A percentile compares a stretch with the other conserved stretches of the same genome.
These are phyloP conservation scores for Cyclophora punctaria DNA, from an alignment of 2,888 invertebrate species.

Conservation along the genomic window DNA sequence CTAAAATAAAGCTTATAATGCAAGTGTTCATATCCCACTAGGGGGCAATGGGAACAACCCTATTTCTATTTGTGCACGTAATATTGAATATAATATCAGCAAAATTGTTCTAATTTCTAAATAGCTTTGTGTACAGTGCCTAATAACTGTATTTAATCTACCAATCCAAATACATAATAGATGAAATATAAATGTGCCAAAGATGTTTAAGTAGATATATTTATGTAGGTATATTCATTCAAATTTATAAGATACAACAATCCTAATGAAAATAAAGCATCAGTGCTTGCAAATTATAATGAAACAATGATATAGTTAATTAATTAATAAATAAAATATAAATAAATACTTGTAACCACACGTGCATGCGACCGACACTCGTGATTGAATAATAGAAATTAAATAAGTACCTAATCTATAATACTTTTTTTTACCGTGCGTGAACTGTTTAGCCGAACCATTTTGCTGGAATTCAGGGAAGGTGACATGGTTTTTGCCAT, in stretches of 20 bases:
- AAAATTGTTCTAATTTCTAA: too few relatives aligned
- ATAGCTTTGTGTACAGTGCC: too few relatives aligned
- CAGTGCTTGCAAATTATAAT: conserved; percentile 40
- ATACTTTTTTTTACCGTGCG: conserved; percentile 87
- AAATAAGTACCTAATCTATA: conserved; percentile 79
- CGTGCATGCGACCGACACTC: conserved; percentile 73
- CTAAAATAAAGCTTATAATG: too few relatives aligned
- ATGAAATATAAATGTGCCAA: too few relatives aligned
- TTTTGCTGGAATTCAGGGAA: conserved; percentile 94
- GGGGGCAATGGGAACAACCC: too few relatives aligned
- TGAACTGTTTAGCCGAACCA: conserved; percentile 89
- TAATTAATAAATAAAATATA: conserved; percentile 28
- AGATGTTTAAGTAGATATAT: too few relatives aligned
- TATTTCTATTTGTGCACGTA: too few relatives aligned
- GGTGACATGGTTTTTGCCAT: conserved; percentile 91
- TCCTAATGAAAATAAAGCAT: conserved; percentile 41
- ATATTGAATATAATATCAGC: too few relatives aligned
- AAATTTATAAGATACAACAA: background rate
- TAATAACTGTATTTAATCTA: too few relatives aligned
- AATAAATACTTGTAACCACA: conserved; percentile 59
- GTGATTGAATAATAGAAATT: conserved; percentile 62
- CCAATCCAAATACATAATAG: too few relatives aligned
- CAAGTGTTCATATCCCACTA: too few relatives aligned
- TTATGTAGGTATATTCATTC: too few relatives aligned
- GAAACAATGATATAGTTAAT: conserved; percentile 33